These are phyloP conservation scores for Exaiptasia diaphana DNA, from an alignment of 64 coral and sea anemone species.

Conservation along the genomic window DNA sequence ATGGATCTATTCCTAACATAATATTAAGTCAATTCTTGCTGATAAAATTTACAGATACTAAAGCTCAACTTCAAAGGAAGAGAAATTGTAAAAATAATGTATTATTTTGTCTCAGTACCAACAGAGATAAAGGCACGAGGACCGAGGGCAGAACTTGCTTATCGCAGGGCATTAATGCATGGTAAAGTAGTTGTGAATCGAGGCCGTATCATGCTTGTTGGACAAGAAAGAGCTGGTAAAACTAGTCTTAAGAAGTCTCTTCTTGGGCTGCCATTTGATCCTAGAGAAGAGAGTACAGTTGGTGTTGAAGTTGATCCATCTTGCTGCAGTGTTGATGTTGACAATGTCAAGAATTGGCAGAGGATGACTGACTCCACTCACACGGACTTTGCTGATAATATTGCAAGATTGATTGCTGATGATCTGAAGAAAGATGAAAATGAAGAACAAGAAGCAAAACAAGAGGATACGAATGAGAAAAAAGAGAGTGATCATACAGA, in stretches of 20 bases:
- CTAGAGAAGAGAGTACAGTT: slow-evolving; percentile 22
- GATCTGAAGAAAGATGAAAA: no score
- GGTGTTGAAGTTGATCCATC: slow-evolving; percentile 52
- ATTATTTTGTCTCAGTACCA: no score
- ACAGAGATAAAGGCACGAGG: no score
- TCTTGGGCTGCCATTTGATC: slow-evolving; percentile 40
- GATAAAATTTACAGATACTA: no score
- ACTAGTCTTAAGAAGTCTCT: slow-evolving; percentile 66
- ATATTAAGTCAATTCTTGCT: no score
- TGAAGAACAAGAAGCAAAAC: no score
- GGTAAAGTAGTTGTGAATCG: slow-evolving; percentile 38
- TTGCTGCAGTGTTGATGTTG: slow-evolving; percentile 20
- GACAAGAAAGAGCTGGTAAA: slow-evolving; percentile 48
- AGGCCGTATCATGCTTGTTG: slow-evolving; percentile 54
- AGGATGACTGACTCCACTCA: neutral
- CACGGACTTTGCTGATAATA: slow-evolving; percentile 4
- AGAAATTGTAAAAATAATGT: no score
- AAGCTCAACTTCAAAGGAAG: no score
- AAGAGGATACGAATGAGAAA: no score
- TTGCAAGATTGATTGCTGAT: slow-evolving; percentile 20
- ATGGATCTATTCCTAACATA: no score
- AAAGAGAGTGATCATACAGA: no score
- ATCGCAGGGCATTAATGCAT: slow-evolving; percentile 14
- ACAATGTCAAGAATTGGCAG: slow-evolving; percentile 29
- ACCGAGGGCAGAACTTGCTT: slow-evolving; percentile 19